Evolutionary conservation across 2,888 invertebrate species (phyloP), one percentile per base, ranked within the genome.

Genomic region (Apamea sordens): DNA sequence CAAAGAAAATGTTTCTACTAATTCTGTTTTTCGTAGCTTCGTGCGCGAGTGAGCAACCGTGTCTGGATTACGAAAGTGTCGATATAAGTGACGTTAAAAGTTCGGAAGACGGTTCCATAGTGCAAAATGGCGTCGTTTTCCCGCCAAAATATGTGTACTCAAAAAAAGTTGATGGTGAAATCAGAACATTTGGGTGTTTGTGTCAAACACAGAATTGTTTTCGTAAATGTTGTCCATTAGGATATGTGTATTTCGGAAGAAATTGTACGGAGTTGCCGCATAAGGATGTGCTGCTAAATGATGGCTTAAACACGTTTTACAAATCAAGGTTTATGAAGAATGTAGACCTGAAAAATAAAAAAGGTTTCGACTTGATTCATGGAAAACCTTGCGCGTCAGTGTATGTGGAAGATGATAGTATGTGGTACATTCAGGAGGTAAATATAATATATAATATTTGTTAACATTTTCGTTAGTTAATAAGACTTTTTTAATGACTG

Each of bases 351-450:
- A 77, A 77, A 0, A 86, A 87, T 0, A 86, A 91, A 0, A 88
- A n/a, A n/a, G 11, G 89, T 15, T 91, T 94, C 32, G 88, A 87
- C 50, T 44, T 95, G 2, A 53, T 95, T 0, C 80, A 88, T 53
- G 94, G 92, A 0, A 86, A 77, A 56, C 93, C 95, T 0, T 93
- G 93, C 77, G 21, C 65, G 5, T 1, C 3, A 0, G 77, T 93
- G 32, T 95, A 88, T 73, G 0, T 86, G 0, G 95, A 96, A 88
- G 88, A 87, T 15, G 88, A 87, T 15, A 86, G 36, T 0, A 47
- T 69, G 2, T 95, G 94, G 95, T 93, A 85, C 77, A 47, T 95
- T 8, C 96, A 96, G 88, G 89, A 94, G 94, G 96, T 95, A 90
- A 90, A 88, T 87, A 61, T 28, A 32, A 28, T 50, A 47, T 47